phyloP scores from a whole-genome alignment of 1,140 invertebrate species.

The Chionoecetes opilio region DNA sequence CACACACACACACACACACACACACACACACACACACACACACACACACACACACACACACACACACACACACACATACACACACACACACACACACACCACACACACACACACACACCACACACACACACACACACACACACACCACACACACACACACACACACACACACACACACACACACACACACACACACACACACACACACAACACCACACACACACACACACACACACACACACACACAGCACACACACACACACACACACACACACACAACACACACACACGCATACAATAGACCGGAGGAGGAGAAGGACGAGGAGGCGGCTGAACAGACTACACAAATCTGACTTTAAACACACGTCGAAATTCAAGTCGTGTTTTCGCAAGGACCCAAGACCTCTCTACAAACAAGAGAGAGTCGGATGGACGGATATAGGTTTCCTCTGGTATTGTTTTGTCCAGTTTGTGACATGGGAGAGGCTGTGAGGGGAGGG shows the following conservation, averaged over 20 bases:
- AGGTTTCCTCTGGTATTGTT: neutral
- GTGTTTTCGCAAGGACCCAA: neutral
- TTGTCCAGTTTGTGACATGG: neutral
- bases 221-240: constrained; percentile 27
- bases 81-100: constrained; percentile 25
- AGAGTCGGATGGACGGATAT: neutral
- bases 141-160: neutral
- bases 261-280: constrained; percentile 25
- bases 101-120: constrained; percentile 27
- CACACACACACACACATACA: constrained; percentile 18
- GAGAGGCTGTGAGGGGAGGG: neutral
- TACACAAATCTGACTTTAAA: neutral
- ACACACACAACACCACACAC: no score
- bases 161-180: no score
- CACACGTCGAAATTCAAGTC: neutral
- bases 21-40: constrained; percentile 8
- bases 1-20: neutral
- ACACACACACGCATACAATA: neutral
- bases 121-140: constrained; percentile 6
- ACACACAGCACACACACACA: constrained; percentile 27
- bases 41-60: constrained; percentile 11
- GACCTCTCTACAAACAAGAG: neutral
- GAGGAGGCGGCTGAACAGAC: neutral
- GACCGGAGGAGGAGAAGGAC: neutral
- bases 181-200: no score